Conservation (phyloP, 1,140 invertebrate genomes). For the Aphaenogaster rudis region DNA sequence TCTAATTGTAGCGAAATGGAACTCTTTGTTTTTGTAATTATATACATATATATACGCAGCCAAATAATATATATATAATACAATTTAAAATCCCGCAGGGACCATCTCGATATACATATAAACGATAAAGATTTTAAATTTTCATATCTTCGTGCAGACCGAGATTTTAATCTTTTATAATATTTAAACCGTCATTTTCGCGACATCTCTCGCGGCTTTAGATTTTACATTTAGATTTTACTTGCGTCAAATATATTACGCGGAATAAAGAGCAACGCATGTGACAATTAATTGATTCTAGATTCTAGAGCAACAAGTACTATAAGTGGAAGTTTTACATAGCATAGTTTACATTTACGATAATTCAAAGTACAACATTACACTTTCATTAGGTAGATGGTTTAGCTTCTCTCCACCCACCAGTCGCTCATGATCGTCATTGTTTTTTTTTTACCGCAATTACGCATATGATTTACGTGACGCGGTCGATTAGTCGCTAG, state of each 20-base stretch:
- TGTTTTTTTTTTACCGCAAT: slow-evolving; percentile 50
- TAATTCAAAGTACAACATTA: slow-evolving; percentile 59
- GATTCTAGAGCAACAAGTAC: slow-evolving; percentile 18
- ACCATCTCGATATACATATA: slow-evolving; percentile 76
- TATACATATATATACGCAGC: slow-evolving; percentile 40
- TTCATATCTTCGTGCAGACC: slow-evolving; percentile 62
- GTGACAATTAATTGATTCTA: slow-evolving; percentile 26
- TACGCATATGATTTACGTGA: slow-evolving; percentile 42
- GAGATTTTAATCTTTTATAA: slow-evolving; percentile 59
- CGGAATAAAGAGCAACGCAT: slow-evolving; percentile 13
- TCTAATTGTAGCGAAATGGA: slow-evolving; percentile 12
- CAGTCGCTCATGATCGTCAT: slow-evolving; percentile 43
- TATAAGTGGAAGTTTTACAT: slow-evolving; percentile 11
- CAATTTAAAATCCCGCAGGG: slow-evolving; percentile 79
- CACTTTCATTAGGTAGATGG: slow-evolving; percentile 21
- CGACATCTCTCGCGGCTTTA: slow-evolving; percentile 5
- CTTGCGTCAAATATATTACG: background rate
- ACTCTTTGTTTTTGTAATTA: slow-evolving; percentile 69
- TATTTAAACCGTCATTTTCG: slow-evolving; percentile 47
- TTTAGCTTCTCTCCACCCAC: slow-evolving; percentile 42
- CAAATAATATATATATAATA: slow-evolving; percentile 57
- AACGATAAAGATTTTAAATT: slow-evolving; percentile 63
- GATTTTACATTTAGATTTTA: slow-evolving; percentile 11
- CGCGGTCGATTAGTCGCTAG: slow-evolving; percentile 74
- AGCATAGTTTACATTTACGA: slow-evolving; percentile 35